Percentiles rank a stretch among this genome's conserved stretches.
These are phyloP conservation scores for Chroicocephalus ridibundus DNA, from an alignment of 2,113 vertebrate genomes.

Conservation along the genomic window DNA sequence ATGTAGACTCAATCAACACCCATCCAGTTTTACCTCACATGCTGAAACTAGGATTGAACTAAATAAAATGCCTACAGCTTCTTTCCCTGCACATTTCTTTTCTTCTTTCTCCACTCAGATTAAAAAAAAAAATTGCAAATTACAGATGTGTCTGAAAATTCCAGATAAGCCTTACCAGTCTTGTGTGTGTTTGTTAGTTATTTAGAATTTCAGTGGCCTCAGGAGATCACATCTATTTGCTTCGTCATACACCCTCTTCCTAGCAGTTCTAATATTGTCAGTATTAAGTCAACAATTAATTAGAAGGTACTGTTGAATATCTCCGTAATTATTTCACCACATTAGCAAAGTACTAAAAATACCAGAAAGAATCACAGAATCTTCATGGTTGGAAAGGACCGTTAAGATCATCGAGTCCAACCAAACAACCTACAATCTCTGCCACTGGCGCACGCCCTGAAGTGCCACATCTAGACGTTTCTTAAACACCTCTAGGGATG, in stretches of 20 bases:
- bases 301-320: neutral
- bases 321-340: neutral
- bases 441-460: too few relatives aligned
- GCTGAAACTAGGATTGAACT: neutral
- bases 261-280: neutral
- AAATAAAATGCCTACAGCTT: neutral
- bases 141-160: neutral
- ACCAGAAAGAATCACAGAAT: neutral
- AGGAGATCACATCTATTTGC: neutral
- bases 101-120: neutral
- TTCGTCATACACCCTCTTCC: neutral
- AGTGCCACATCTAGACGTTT: too few relatives aligned
- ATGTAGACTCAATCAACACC: neutral
- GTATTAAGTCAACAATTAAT: neutral
- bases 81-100: neutral
- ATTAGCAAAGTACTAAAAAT: neutral
- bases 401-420: too few relatives aligned
- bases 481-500: too few relatives aligned
- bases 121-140: neutral
- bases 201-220: neutral
- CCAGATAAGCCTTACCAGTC: neutral
- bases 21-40: neutral
- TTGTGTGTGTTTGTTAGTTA: neutral
- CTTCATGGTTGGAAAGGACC: too few relatives aligned
- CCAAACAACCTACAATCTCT: too few relatives aligned